Percentiles rank a stretch among this genome's conserved stretches.
Evolutionary conservation across 2,113 vertebrate genomes (phyloP).

Genomic region (Pterocles gutturalis): DNA sequence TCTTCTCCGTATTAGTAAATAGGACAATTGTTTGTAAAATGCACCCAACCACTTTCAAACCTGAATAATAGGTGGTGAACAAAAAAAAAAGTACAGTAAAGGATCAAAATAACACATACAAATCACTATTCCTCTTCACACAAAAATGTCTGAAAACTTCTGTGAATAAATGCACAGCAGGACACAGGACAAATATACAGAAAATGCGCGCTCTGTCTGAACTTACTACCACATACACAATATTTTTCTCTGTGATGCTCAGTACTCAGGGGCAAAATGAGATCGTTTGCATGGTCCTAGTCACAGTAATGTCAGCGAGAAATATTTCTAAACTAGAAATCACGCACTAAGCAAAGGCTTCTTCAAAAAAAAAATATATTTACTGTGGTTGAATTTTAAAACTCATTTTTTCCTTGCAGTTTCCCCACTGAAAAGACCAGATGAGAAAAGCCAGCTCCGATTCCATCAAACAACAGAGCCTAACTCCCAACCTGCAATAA

Average conservation of each 20-base stretch:
- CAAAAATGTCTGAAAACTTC: not conserved
- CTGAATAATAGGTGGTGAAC: not conserved
- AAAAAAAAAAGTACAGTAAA: not conserved
- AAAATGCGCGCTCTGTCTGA: not conserved
- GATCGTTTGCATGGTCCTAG: not conserved
- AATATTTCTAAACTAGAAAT: not conserved
- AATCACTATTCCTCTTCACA: not conserved
- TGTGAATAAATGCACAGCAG: not conserved
- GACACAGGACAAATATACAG: not conserved
- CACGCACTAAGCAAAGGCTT: not conserved
- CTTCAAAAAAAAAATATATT: not conserved
- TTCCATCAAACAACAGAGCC: not conserved
- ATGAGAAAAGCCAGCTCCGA: not conserved
- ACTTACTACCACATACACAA: not conserved
- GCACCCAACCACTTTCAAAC: not conserved
- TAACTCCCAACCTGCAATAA: not conserved
- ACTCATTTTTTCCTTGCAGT: not conserved
- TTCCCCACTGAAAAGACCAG: not conserved
- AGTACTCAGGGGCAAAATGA: not conserved
- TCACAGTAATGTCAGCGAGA: not conserved
- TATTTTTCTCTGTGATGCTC: not conserved
- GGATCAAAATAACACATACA: fast-evolving
- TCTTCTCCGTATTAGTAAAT: not conserved
- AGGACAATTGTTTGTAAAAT: not conserved
- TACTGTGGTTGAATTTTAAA: not conserved